phyloP scores from a whole-genome alignment of 2,113 vertebrate species.

The Acinonyx jubatus region DNA sequence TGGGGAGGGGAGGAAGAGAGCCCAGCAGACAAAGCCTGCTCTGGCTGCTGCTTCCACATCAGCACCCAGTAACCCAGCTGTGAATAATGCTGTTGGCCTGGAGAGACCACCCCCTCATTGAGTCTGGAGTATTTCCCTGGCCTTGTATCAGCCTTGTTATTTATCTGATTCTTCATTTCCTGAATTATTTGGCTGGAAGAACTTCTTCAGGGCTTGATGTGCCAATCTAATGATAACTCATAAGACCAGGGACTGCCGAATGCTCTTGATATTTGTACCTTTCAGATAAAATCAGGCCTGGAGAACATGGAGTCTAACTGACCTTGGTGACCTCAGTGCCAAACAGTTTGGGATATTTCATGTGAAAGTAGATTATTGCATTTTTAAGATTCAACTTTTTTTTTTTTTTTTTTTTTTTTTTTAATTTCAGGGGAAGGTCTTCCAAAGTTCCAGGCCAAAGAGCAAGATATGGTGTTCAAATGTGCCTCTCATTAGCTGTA shows the following conservation, averaged over 20 bases:
- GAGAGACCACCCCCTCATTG: not conserved
- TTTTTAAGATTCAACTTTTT: not conserved
- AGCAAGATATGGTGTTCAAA: not conserved
- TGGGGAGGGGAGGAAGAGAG: not conserved
- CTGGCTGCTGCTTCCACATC: not conserved
- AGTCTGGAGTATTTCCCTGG: constrained; percentile 32
- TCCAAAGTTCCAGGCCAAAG: constrained; percentile 35
- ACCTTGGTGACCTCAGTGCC: not conserved
- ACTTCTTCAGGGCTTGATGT: constrained; percentile 15
- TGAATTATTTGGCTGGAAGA: constrained; percentile 45
- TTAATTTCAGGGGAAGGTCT: not conserved
- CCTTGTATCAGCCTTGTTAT: not conserved
- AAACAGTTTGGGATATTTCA: not conserved
- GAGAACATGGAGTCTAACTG: not conserved
- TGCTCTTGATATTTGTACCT: not conserved
- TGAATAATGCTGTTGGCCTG: not conserved
- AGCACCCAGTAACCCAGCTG: not conserved
- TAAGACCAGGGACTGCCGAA: not conserved
- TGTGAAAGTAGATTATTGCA: not conserved
- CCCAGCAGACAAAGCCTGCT: not conserved
- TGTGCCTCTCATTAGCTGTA: constrained; percentile 27
- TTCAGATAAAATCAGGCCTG: not conserved
- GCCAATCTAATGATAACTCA: constrained; percentile 52
- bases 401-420: not conserved
- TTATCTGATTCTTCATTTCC: constrained; percentile 64